phyloP scores from a whole-genome alignment of 2,797 vertebrate genomes.

The Chaetophractus vellerosus region DNA sequence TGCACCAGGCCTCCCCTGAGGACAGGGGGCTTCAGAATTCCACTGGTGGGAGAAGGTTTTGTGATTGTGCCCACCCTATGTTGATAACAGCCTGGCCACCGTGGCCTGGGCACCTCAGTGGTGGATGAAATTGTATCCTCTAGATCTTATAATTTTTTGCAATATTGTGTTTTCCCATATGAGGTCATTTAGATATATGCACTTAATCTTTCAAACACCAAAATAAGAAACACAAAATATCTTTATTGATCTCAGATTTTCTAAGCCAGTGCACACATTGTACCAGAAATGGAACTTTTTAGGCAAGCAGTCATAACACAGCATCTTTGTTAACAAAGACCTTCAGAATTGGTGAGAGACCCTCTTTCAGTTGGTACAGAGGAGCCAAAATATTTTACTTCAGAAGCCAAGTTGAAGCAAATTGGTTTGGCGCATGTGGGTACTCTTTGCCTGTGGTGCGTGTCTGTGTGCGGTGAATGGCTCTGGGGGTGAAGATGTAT shows the following conservation, averaged over 20 bases:
- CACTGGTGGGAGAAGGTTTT: neutral
- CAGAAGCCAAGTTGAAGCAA: neutral
- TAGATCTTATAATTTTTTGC: neutral
- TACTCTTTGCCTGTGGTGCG: accelerated
- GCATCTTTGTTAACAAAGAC: neutral
- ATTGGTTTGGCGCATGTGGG: too few species aligned
- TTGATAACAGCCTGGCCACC: accelerated
- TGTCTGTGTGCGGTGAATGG: accelerated
- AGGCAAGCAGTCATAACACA: neutral
- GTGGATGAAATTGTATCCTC: neutral
- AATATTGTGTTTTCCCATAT: neutral
- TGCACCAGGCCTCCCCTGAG: neutral
- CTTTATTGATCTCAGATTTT: neutral
- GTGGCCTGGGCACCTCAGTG: neutral
- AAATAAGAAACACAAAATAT: neutral
- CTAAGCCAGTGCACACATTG: accelerated
- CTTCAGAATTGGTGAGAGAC: neutral
- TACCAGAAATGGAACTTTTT: neutral
- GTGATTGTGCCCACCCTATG: neutral
- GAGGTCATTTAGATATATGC: neutral
- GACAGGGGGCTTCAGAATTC: neutral
- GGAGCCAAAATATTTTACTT: neutral
- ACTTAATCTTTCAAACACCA: neutral
- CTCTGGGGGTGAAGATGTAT: neutral
- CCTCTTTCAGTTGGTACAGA: neutral